A percentile compares a stretch with the other conserved stretches of the same genome.
Evolutionary conservation across 2,113 vertebrate genomes (phyloP).

Genomic region (Girardinichthys multiradiatus): DNA sequence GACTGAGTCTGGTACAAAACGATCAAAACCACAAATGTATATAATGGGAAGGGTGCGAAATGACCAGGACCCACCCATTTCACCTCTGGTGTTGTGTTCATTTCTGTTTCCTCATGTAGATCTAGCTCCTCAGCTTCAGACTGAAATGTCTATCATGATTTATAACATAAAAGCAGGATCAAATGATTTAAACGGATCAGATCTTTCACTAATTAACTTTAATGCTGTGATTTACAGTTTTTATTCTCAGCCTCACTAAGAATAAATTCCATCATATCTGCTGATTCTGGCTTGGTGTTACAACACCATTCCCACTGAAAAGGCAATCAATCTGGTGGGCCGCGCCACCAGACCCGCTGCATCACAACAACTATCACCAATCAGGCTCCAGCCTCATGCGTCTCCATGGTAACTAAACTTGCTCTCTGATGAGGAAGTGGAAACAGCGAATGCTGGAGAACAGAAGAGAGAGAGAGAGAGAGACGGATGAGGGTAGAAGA

Average conservation of each 20-base stretch:
- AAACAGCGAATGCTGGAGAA: slow-evolving; percentile 31
- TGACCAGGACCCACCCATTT: too few relatives aligned
- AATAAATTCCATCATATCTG: slow-evolving; percentile 21
- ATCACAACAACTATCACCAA: slow-evolving; percentile 71
- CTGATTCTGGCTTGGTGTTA: slow-evolving; percentile 23
- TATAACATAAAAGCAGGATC: background rate
- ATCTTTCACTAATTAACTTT: background rate
- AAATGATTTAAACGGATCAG: background rate
- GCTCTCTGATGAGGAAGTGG: slow-evolving; percentile 60
- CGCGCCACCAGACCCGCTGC: slow-evolving; percentile 43
- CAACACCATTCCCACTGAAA: slow-evolving; percentile 9
- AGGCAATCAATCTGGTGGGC: slow-evolving; percentile 62
- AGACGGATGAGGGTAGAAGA: slow-evolving; percentile 27
- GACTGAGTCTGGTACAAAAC: too few relatives aligned
- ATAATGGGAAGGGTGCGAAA: too few relatives aligned
- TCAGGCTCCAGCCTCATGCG: slow-evolving; percentile 66
- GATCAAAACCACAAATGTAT: too few relatives aligned
- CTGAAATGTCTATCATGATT: background rate
- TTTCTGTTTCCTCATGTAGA: too few relatives aligned
- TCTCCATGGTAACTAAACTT: slow-evolving; percentile 77
- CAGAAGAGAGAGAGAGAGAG: slow-evolving; percentile 23
- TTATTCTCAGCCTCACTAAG: background rate
- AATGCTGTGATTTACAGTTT: background rate
- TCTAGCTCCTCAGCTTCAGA: too few relatives aligned
- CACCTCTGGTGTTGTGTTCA: too few relatives aligned